Evolutionary conservation across 2,888 invertebrate species (phyloP), one percentile per base, ranked within the genome.

Genomic region (Odontocerum albicorne): DNA sequence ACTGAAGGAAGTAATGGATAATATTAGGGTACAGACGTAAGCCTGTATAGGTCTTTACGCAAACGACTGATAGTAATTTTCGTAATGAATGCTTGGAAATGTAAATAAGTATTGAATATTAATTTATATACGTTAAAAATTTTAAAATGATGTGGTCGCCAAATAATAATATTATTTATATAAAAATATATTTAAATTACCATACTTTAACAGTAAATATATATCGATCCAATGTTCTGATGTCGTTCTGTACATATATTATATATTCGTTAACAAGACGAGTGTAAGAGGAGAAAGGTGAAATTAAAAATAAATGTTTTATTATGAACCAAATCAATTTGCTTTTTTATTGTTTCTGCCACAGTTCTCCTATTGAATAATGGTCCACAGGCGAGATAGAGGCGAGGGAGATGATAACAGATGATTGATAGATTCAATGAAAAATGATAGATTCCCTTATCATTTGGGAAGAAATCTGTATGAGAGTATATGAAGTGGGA

Each of bases 61-160:
- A 61, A 61, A 61, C 61, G 61, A 61, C 61, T 61, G 61, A 61
- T 61, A 61, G 61, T 56, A 61, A 58, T 50, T 61, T 60, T 61
- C 61, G 55, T 61, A 61, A 56, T 58, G 61, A 58, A 58, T 53
- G 58, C 58, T 58, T 58, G 57, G 54, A 57, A 43, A 53, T 61
- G 61, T 61, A 61, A 53, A 61, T 61, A 61, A 52, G 49, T 60
- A 55, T 58, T 47, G 44, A 47, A 53, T 52, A 55, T 61, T 61
- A 61, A 61, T 61, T 61, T 61, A 61, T 61, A 55, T 58, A 55
- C 52, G 57, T 60, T 42, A 57, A 43, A 39, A 57, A 57, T 52
- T 42, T 57, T 49, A 51, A n/a, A n/a, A 57, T 52, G 42, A 51
- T 56, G 52, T 58, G 61, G 58, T 58, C 61, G 61, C 61, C 61